Evolutionary conservation across 2,797 vertebrate genomes (phyloP).

Genomic region (Buphagus erythrorhynchus): DNA sequence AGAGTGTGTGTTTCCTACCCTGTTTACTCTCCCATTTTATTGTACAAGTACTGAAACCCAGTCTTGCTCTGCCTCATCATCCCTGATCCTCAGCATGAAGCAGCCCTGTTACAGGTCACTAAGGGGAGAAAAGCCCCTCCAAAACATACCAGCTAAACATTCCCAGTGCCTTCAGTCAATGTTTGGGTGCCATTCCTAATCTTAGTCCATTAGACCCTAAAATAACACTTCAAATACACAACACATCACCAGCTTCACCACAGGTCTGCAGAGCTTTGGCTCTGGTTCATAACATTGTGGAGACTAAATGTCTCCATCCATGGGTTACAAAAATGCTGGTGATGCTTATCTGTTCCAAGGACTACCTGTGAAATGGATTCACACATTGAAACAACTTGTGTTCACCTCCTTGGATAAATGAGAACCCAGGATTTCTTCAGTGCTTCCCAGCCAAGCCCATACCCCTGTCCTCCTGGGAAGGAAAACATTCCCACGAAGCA

Average conservation of each 20-base stretch:
- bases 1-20: not conserved
- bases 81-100: not conserved
- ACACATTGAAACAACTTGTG: not conserved
- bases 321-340: not conserved
- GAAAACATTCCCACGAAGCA: not conserved
- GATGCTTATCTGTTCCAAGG: not conserved
- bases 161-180: not conserved
- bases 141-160: not conserved
- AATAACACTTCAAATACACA: not conserved
- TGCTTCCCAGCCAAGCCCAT: not conserved
- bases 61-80: not conserved
- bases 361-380: constrained; percentile 10
- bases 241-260: not conserved
- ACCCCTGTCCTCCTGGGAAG: not conserved
- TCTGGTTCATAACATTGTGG: not conserved
- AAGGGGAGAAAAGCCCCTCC: not conserved
- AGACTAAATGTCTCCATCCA: not conserved
- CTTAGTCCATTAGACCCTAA: not conserved
- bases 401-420: rapidly evolving
- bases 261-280: not conserved
- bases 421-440: not conserved
- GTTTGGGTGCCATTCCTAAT: not conserved
- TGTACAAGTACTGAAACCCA: not conserved
- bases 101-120: not conserved
- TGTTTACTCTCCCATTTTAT: not conserved